These are phyloP conservation scores for Sigmodon hispidus DNA, from an alignment of 2,113 vertebrate genomes.

Conservation along the genomic window DNA sequence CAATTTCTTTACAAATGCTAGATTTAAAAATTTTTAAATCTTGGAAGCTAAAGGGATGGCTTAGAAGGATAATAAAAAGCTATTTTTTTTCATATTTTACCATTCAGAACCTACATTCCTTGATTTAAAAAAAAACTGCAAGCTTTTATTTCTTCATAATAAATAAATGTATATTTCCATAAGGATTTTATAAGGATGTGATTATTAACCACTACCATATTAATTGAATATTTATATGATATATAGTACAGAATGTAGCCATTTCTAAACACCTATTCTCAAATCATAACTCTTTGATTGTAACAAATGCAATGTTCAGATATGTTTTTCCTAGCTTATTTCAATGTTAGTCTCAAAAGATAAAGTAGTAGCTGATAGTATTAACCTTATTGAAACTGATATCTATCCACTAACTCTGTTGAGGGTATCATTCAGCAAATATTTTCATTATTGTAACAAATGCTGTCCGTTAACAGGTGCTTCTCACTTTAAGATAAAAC, in stretches of 20 bases:
- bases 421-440: neutral
- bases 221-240: neutral
- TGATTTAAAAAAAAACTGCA: neutral
- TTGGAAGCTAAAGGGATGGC: neutral
- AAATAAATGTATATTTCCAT: neutral
- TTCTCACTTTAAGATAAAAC: slow-evolving; percentile 66
- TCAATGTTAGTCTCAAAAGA: slow-evolving; percentile 24
- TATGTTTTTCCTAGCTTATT: slow-evolving; percentile 31
- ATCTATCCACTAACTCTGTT: slow-evolving; percentile 34
- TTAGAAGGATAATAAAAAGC: neutral
- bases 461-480: slow-evolving; percentile 68
- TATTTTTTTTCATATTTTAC: neutral
- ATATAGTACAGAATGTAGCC: slow-evolving; percentile 19
- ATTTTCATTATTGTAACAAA: slow-evolving; percentile 49
- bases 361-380: slow-evolving; percentile 27
- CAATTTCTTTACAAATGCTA: neutral
- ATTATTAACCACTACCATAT: neutral
- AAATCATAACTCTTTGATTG: neutral
- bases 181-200: neutral
- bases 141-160: neutral
- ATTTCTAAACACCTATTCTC: slow-evolving; percentile 10
- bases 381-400: slow-evolving; percentile 40
- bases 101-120: neutral
- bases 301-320: slow-evolving; percentile 51
- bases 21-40: neutral